phyloP scores from a whole-genome alignment of 2,888 invertebrate species.

The Harpalus rubripes region DNA sequence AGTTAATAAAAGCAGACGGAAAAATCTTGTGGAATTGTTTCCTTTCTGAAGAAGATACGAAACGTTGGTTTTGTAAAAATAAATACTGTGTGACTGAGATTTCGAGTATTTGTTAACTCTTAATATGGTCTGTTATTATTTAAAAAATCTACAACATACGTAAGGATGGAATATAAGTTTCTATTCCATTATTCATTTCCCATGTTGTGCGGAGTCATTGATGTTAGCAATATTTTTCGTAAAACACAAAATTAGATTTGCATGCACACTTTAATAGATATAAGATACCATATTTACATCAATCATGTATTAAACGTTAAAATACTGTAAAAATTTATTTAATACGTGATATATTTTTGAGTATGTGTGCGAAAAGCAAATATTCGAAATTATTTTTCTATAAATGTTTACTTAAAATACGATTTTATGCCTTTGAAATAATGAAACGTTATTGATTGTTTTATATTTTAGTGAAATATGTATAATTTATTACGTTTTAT shows the following conservation, averaged over 20 bases:
- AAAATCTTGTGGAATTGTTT: too few relatives aligned
- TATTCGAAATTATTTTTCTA: constrained; percentile 61
- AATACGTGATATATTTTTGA: constrained; percentile 49
- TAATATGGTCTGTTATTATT: too few relatives aligned
- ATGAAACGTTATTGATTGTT: constrained; percentile 47
- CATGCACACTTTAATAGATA: constrained; percentile 52
- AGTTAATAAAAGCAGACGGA: too few relatives aligned
- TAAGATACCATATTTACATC: constrained; percentile 40
- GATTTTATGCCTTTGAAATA: constrained; percentile 31
- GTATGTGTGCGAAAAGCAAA: constrained; percentile 36
- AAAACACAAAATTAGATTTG: constrained; percentile 54
- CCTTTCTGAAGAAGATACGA: too few relatives aligned
- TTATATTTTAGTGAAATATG: constrained; percentile 50
- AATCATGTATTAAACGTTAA: constrained; percentile 37
- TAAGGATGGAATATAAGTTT: not conserved
- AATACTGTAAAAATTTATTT: constrained; percentile 40
- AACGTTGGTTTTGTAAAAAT: too few relatives aligned
- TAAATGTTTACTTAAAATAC: constrained; percentile 41
- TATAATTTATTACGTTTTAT: constrained; percentile 61
- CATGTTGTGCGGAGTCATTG: constrained; percentile 10
- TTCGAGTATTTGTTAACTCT: too few relatives aligned
- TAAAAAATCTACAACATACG: not conserved
- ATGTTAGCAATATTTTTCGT: constrained; percentile 64
- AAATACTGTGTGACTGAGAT: too few relatives aligned
- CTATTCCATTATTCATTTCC: not conserved